Evolutionary conservation across 1,140 invertebrate genomes (phyloP), one percentile per base, ranked within the genome.

Genomic region (Cherax quadricarinatus): DNA sequence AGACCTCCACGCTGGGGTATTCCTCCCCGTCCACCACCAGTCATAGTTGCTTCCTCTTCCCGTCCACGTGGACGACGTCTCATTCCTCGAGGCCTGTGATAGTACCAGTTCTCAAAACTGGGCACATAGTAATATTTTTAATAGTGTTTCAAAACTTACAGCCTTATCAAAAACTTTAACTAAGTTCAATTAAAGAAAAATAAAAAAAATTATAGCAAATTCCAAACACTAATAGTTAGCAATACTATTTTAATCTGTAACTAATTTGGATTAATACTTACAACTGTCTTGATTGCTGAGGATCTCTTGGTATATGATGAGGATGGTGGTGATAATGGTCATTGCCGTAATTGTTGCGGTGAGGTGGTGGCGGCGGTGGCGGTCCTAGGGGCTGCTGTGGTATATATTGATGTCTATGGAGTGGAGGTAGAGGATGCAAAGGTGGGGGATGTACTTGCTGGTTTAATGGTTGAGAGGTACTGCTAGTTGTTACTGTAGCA

Each of bases 361-460:
- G 93, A 85, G 93, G 89, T 60, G 89, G 87, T 57, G 89, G 93
- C n/a, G 92, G 93, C 81, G 93, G 89, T 60, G 89, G 87, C 57
- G 89, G 93, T 30, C 57, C 93, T 49, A 57, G 88, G 21, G 81
- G 92, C 75, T 73, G 87, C 85, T 62, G 73, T 53, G 80, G 79
- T n/a, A 86, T 53, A n/a, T 86, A 53, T 60, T 94, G 90, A 57
- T 89, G 90, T 41, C 91, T 94, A 75, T 80, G 91, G 18, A 88
- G 87, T 16, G 62, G 66, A 9, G 81, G 88, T 3, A 24, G 88
- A 12, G 24, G 80, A 21, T 51, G 21, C 1, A n/a, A 60, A 18
- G 57, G 48, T 0, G 60, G 62, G 1, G 88, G 81, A 30, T 48
- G 62, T 21, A 80, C 49, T 24, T 90, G 88, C 10, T 73, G 66